Conservation (phyloP, 2,113 vertebrate genomes). For the Toxotes chatareus region DNA sequence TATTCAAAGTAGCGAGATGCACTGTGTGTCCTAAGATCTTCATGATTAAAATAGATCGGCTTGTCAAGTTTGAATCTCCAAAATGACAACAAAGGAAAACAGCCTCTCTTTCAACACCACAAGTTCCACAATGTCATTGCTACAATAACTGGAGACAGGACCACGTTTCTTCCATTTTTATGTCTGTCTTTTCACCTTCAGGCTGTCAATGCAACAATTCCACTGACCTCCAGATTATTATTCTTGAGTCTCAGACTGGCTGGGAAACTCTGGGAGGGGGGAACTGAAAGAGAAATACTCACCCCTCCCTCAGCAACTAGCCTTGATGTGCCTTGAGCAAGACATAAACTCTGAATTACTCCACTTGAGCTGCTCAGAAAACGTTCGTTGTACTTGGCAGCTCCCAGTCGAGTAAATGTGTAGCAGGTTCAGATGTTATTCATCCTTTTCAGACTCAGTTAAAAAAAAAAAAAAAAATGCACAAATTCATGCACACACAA, state of each 20-base stretch:
- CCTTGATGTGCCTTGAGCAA: slow-evolving; percentile 51
- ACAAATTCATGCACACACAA: background rate
- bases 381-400: slow-evolving; percentile 39
- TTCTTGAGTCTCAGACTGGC: slow-evolving; percentile 41
- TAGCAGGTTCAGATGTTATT: slow-evolving; percentile 41
- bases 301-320: slow-evolving; percentile 3
- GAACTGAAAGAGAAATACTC: background rate
- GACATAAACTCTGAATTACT: slow-evolving; percentile 42
- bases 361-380: slow-evolving; percentile 46
- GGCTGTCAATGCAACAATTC: slow-evolving; percentile 35
- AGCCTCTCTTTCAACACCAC: slow-evolving; percentile 12
- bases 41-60: slow-evolving; percentile 50
- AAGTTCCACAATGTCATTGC: background rate
- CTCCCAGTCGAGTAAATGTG: slow-evolving; percentile 33
- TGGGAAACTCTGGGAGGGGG: slow-evolving; percentile 12
- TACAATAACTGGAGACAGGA: slow-evolving; percentile 29
- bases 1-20: slow-evolving; percentile 17
- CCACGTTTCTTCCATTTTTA: slow-evolving; percentile 22
- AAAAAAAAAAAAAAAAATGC: background rate
- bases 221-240: slow-evolving; percentile 60
- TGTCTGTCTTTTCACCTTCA: slow-evolving; percentile 54
- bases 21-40: slow-evolving; percentile 19
- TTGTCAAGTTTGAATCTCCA: slow-evolving; percentile 22
- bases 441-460: background rate
- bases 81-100: slow-evolving; percentile 47